These are phyloP conservation scores for Dicrostonyx torquatus DNA, from an alignment of 2,797 vertebrate species.

Conservation along the genomic window DNA sequence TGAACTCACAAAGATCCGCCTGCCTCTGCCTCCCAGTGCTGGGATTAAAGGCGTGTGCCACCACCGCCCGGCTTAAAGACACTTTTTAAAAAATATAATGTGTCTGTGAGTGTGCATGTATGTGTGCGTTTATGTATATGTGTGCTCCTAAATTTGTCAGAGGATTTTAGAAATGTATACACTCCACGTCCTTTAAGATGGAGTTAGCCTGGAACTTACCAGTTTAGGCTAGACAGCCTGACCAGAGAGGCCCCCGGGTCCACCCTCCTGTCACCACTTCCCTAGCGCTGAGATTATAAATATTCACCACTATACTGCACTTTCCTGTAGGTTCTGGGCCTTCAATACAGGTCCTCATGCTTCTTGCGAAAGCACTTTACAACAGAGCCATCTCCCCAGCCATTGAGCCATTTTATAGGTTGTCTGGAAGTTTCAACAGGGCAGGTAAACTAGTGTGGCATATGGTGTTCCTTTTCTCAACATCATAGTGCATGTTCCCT, in stretches of 20 bases:
- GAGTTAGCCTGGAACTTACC: neutral
- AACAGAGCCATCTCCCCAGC: neutral
- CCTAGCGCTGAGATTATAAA: neutral
- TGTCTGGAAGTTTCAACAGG: neutral
- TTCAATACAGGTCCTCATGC: neutral
- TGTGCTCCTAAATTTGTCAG: neutral
- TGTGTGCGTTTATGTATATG: neutral
- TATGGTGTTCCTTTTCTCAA: neutral
- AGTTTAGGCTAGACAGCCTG: neutral
- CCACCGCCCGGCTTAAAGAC: no score
- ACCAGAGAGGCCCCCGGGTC: neutral
- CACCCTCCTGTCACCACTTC: neutral
- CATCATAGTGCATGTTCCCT: neutral
- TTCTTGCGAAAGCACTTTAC: neutral
- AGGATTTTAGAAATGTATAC: neutral
- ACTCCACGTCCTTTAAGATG: neutral
- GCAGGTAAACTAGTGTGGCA: neutral
- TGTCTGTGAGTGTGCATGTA: neutral
- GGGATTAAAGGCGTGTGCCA: no score
- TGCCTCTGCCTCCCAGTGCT: no score
- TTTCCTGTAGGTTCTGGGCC: neutral
- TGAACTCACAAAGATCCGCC: no score
- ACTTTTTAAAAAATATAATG: neutral
- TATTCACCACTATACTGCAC: neutral
- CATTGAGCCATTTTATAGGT: neutral